Base-by-base conservation (phyloP, 2,888 invertebrate genomes). In the Cenopis cana region DNA sequence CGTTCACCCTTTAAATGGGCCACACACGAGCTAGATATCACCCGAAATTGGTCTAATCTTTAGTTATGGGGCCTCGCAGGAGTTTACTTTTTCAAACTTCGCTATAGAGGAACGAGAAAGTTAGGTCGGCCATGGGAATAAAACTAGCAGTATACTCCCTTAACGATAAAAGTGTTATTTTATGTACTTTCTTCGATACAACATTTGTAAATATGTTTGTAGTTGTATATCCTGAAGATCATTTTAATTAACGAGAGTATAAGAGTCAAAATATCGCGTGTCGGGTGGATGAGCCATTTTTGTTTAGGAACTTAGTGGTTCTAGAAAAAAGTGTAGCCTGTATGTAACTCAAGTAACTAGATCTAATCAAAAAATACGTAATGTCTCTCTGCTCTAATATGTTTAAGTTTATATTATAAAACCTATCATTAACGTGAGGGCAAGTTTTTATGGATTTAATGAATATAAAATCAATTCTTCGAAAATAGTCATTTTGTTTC, bases 41-140 rank as follows among this genome's bases (percentile, higher is more conserved):
- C 79, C 78, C 81, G 78, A 84, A 87, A 87, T 87, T 85, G 86
- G 84, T 81, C 83, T 88, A 88, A 88, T 88, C 88, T 87, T 85
- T 85, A 87, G 85, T 86, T 87, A 88, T 84, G 81, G 80, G 80
- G 77, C 77, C 83, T 75, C 75, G 72, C 74, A 75, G 81, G 82
- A 86, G 82, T 84, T 83, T 79, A 80, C 82, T 81, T 82, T 71
- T 71, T 83, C 80, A 80, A 82, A 69, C 76, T 73, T 66, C 71
- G 67, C 75, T 73, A 74, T 73, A 74, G 64, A 66, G 57, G 72
- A 70, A 73, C 68, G 66, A 65, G 72, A 75, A 76, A 71, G 73
- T 80, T 81, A 74, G 54, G 66, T 66, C 67, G 67, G 71, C 61
- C 67, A 29, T 29, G 71, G 70, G 67, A 69, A 70, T 70, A 70